Conservation (phyloP, 2,888 invertebrate genomes). For the Rhamnusium bicolor region DNA sequence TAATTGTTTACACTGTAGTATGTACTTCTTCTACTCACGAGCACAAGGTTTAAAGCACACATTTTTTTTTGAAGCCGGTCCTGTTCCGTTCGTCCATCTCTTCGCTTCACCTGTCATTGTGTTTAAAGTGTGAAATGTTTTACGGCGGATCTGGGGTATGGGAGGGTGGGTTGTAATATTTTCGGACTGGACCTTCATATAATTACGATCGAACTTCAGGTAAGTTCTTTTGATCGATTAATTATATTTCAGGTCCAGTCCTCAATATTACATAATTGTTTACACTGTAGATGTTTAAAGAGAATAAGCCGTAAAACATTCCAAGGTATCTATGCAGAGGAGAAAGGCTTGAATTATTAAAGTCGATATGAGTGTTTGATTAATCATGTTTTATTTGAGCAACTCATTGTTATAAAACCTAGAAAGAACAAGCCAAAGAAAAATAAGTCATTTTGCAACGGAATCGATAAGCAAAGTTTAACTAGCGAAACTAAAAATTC, state of each 20-base stretch:
- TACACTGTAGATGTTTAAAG: slow-evolving; percentile 44
- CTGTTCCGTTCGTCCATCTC: neutral
- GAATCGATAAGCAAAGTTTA: neutral
- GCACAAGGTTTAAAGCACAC: slow-evolving; percentile 2
- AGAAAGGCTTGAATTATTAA: neutral
- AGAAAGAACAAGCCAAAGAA: neutral
- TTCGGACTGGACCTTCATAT: slow-evolving; percentile 43
- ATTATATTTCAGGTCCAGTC: slow-evolving; percentile 43
- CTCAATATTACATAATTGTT: slow-evolving; percentile 36
- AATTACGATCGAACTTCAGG: slow-evolving; percentile 45
- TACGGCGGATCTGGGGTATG: neutral
- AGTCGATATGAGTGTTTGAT: neutral
- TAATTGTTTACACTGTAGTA: slow-evolving; percentile 35
- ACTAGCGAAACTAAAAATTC: neutral
- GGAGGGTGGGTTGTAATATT: slow-evolving; percentile 28
- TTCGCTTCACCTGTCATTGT: neutral
- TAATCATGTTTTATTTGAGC: neutral
- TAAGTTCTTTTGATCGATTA: slow-evolving; percentile 44
- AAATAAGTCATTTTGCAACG: neutral
- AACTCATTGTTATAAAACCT: neutral
- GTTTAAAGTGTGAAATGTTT: neutral
- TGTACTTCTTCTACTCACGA: neutral
- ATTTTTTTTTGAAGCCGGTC: neutral
- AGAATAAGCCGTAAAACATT: slow-evolving; percentile 8
- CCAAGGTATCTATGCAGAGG: neutral